Conservation (phyloP, 2,113 vertebrate species). For the Ascaphus truei region DNA sequence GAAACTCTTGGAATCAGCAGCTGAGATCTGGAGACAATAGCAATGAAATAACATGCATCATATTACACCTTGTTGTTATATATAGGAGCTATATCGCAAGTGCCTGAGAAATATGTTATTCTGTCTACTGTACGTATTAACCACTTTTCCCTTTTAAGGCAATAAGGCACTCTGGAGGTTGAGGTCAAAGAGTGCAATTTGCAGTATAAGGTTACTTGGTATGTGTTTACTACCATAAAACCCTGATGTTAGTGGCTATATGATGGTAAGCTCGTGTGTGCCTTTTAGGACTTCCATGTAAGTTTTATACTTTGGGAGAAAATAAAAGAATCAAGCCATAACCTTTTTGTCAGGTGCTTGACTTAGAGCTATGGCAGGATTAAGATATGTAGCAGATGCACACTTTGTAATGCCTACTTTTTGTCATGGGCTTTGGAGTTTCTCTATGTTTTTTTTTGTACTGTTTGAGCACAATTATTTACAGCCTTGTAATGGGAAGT, state of each 20-base stretch:
- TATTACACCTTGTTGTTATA: conserved; percentile 2
- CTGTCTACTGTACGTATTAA: not conserved
- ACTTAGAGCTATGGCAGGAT: conserved; percentile 19
- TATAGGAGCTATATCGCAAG: conserved; percentile 23
- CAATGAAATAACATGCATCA: not conserved
- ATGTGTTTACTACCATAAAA: not conserved
- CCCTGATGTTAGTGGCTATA: not conserved
- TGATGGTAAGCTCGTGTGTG: not conserved
- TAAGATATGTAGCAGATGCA: not conserved
- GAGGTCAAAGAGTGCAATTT: not conserved
- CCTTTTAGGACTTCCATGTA: conserved; percentile 1
- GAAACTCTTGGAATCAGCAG: conserved; percentile 12
- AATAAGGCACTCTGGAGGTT: conserved; percentile 2
- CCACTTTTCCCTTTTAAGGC: conserved; percentile 11
- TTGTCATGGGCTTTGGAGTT: not conserved
- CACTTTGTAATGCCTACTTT: not conserved
- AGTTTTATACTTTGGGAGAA: not conserved
- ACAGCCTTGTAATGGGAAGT: not conserved
- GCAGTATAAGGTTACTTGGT: not conserved
- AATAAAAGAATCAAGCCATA: conserved; percentile 14
- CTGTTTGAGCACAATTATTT: not conserved
- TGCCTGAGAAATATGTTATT: conserved; percentile 26
- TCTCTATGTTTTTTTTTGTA: not conserved
- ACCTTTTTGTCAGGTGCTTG: conserved; percentile 21
- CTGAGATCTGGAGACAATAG: not conserved